phyloP scores from a whole-genome alignment of 2,797 vertebrate genomes.

The Poeciliopsis paucimaculata region DNA sequence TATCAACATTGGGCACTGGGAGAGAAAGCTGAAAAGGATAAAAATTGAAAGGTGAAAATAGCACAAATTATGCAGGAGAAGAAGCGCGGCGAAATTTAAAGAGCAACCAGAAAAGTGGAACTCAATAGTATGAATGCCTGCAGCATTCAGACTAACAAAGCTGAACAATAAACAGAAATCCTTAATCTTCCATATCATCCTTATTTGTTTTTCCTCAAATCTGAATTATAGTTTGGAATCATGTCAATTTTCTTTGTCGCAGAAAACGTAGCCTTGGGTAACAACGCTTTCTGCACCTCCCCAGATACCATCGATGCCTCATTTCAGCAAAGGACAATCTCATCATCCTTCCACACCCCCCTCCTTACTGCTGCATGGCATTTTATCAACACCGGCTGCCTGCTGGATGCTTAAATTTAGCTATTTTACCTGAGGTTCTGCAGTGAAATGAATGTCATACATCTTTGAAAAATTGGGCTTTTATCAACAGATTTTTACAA shows the following conservation, averaged over 20 bases:
- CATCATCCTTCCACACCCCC: constrained; percentile 25
- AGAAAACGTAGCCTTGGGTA: constrained; percentile 5
- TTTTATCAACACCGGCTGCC: neutral
- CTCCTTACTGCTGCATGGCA: constrained; percentile 3
- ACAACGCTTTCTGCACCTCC: constrained; percentile 14
- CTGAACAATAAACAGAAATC: neutral
- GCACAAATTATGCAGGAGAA: too few species aligned
- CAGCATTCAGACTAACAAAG: neutral
- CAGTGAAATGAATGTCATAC: neutral
- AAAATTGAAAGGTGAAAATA: too few species aligned
- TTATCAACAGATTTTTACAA: neutral
- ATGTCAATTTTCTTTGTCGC: neutral
- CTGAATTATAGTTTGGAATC: neutral
- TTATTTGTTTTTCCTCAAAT: neutral
- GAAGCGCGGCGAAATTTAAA: too few species aligned
- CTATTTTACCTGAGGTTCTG: constrained; percentile 5
- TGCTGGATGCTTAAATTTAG: constrained; percentile 3
- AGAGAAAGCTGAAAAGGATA: too few species aligned
- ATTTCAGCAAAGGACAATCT: constrained; percentile 36
- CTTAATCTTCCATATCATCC: neutral
- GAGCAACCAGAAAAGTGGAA: too few species aligned
- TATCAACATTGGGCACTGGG: too few species aligned
- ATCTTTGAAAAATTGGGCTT: neutral
- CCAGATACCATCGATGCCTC: constrained; percentile 18
- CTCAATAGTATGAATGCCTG: too few species aligned